phyloP scores from a whole-genome alignment of 2,888 invertebrate genomes.

The Amphipyra tragopoginis region DNA sequence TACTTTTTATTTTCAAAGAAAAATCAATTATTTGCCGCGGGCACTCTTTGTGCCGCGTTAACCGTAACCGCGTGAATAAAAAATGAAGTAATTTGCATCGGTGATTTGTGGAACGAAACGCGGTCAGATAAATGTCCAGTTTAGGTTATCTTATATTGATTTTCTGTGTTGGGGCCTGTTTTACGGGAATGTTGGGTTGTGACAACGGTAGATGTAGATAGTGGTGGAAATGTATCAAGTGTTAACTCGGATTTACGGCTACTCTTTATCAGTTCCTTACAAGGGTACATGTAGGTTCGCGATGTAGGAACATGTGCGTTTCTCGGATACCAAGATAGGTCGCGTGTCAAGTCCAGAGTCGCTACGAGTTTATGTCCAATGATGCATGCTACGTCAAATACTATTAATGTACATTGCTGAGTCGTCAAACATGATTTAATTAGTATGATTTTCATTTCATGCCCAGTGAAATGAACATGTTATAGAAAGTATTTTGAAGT shows the following conservation, averaged over 20 bases:
- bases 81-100: conserved; percentile 70
- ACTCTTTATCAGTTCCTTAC: conserved; percentile 57
- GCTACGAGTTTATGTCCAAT: conserved; percentile 18
- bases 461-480: too few relatives aligned
- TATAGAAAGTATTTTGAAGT: too few relatives aligned
- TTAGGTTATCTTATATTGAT: conserved; percentile 62
- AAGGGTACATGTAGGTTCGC: conserved; percentile 41
- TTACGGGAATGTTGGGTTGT: conserved; percentile 30
- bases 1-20: conserved; percentile 27
- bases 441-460: too few relatives aligned
- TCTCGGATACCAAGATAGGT: conserved; percentile 34
- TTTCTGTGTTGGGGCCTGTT: conserved; percentile 48
- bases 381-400: conserved; percentile 32
- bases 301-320: conserved; percentile 51
- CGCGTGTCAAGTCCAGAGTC: conserved; percentile 35
- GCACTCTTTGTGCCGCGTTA: conserved; percentile 21
- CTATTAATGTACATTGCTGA: conserved; percentile 13
- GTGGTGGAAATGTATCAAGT: conserved; percentile 37
- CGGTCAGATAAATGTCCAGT: conserved; percentile 58
- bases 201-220: conserved; percentile 52
- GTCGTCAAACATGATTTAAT: conserved; percentile 16
- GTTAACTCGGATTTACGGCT: conserved; percentile 61
- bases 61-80: conserved; percentile 62
- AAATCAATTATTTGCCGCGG: conserved; percentile 37
- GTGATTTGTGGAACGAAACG: conserved; percentile 62